phyloP scores from a whole-genome alignment of 2,797 vertebrate species.

The Sebastes itinus region DNA sequence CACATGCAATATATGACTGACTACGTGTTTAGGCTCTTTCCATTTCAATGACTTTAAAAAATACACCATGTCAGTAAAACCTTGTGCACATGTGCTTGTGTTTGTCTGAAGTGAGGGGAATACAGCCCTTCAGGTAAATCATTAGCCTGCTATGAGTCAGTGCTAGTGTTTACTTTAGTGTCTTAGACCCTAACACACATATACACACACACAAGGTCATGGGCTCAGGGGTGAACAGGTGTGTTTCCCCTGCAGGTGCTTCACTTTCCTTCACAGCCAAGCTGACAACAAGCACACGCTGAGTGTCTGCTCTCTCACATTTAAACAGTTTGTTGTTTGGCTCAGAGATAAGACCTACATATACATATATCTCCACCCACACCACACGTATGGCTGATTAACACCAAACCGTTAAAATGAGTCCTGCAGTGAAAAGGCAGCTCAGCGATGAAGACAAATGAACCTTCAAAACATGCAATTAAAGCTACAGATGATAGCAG shows the following conservation, averaged over 20 bases:
- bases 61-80: background rate
- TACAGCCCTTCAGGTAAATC: constrained; percentile 74
- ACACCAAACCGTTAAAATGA: background rate
- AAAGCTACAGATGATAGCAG: background rate
- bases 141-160: constrained; percentile 77
- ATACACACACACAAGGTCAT: constrained; percentile 33
- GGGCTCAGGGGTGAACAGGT: constrained; percentile 66
- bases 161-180: constrained; percentile 66
- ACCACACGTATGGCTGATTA: background rate
- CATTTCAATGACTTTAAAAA: background rate
- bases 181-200: constrained; percentile 36
- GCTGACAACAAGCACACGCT: constrained; percentile 32
- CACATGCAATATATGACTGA: background rate
- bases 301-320: constrained; percentile 26
- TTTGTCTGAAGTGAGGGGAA: constrained; percentile 43
- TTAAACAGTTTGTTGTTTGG: constrained; percentile 8
- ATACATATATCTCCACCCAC: background rate
- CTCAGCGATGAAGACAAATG: background rate
- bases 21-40: background rate
- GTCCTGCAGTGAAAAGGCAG: background rate
- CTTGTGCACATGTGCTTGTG: constrained; percentile 21
- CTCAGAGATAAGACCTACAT: background rate
- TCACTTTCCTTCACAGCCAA: constrained; percentile 48
- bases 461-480: background rate
- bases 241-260: constrained; percentile 68